phyloP scores from a whole-genome alignment of 2,113 vertebrate species.

The Lycocorax pyrrhopterus region DNA sequence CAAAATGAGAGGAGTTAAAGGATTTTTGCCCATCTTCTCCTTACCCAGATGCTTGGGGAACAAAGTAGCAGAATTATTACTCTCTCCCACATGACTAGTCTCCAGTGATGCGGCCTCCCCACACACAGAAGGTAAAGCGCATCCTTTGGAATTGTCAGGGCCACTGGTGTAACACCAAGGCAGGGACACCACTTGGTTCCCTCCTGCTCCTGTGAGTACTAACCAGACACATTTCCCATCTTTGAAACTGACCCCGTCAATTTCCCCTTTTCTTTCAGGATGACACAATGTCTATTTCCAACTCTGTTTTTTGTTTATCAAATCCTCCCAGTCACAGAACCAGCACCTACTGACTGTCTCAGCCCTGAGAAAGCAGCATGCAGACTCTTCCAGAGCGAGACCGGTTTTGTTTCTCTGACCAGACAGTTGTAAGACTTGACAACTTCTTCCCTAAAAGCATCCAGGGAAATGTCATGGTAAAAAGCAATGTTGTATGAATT shows the following conservation, averaged over 20 bases:
- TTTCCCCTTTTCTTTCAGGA: background rate
- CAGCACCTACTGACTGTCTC: no score
- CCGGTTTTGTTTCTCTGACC: no score
- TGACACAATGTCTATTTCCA: background rate
- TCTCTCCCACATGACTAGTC: background rate
- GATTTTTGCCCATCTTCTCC: background rate
- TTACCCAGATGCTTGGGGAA: background rate
- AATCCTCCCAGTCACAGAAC: background rate
- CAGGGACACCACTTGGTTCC: fast-evolving
- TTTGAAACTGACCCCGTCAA: background rate
- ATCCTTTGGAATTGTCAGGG: background rate
- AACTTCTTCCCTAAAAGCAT: background rate
- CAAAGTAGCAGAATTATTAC: background rate
- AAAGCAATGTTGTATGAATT: background rate
- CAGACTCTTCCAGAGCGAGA: background rate
- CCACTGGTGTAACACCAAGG: background rate
- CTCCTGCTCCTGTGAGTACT: fast-evolving
- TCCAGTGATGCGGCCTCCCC: background rate
- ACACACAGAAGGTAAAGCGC: fast-evolving
- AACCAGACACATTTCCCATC: background rate
- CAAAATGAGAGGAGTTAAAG: background rate
- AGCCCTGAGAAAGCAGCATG: background rate
- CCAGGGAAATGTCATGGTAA: background rate
- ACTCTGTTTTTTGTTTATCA: background rate
- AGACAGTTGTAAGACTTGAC: background rate